phyloP scores from a whole-genome alignment of 35 echinoderm and acorn worm genomes.

The Heliocidaris erythrogramma region DNA sequence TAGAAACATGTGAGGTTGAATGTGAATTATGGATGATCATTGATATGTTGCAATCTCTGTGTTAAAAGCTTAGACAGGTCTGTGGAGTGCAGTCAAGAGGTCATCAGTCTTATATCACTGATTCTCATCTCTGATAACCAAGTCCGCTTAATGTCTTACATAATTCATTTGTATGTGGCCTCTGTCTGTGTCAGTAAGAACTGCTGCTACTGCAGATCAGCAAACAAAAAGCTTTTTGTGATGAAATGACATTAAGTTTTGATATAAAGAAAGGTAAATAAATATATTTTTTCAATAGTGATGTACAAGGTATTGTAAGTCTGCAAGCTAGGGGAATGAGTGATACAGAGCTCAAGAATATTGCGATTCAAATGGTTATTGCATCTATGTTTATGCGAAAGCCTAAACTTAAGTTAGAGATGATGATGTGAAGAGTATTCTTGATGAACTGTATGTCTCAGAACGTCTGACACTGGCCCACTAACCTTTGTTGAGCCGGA shows the following conservation, averaged over 20 bases:
- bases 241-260: neutral
- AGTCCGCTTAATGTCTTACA: constrained; percentile 26
- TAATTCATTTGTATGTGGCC: neutral
- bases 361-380: neutral
- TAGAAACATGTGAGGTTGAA: no score
- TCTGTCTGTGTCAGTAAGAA: neutral
- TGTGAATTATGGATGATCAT: constrained; percentile 1
- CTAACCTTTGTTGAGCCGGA: constrained; percentile 8
- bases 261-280: neutral
- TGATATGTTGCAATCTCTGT: neutral
- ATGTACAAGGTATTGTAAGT: neutral
- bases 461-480: neutral
- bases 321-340: neutral
- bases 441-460: neutral
- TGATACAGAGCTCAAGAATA: neutral
- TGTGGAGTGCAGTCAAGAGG: neutral
- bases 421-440: neutral
- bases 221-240: neutral
- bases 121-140: constrained; percentile 17
- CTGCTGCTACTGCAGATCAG: neutral
- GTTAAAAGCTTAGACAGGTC: neutral
- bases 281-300: neutral
- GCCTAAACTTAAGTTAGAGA: neutral
- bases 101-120: neutral
- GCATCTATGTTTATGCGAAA: neutral